Evolutionary conservation across 2,888 invertebrate genomes (phyloP), one percentile per base, ranked within the genome.

Genomic region (Drosophila mayaguana): DNA sequence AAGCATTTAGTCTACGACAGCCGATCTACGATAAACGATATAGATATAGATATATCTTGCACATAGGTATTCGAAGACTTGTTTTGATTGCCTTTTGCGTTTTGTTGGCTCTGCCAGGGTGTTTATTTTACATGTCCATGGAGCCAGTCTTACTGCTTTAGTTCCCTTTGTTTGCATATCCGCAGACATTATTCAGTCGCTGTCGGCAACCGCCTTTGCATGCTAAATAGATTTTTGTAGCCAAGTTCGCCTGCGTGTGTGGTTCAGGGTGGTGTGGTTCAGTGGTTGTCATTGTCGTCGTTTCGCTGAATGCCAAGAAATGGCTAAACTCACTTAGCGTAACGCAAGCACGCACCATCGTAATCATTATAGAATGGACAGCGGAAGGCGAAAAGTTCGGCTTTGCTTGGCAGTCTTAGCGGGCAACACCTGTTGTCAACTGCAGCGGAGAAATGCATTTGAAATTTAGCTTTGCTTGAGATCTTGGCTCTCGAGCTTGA

Each of bases 161-260:
- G 40, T 63, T 38, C 36, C 57, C 9, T 56, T n/a, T 43, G 40
- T 63, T 54, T 55, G 50, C 64, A 48, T 59, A 65, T 18, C 25
- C 42, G 28, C 36, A 61, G 46, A 20, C 72, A 66, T 61, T 46
- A 57, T 72, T 72, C 72, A 67, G 43, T 56, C 51, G 55, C 55
- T 63, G 45, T 34, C 50, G 12, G 50, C 38, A 51, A 79, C 79
- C 54, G 63, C 36, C 57, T 72, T 80, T 85, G 85, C 86, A 83
- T 83, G 80, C 53, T 66, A 83, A 83, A 76, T 79, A 85, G 72
- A 80, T 56, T 68, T 81, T 45, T 42, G 57, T 63, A 48, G 51
- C 50, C 65, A 57, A 42, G 63, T 68, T 56, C 20, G 20, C n/a
- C 25, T 55, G 57, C 32, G 9, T 36, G 38, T 61, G 48, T 12